Evolutionary conservation across 2,113 vertebrate species (phyloP).

Genomic region (Tricholaema leucomelas): DNA sequence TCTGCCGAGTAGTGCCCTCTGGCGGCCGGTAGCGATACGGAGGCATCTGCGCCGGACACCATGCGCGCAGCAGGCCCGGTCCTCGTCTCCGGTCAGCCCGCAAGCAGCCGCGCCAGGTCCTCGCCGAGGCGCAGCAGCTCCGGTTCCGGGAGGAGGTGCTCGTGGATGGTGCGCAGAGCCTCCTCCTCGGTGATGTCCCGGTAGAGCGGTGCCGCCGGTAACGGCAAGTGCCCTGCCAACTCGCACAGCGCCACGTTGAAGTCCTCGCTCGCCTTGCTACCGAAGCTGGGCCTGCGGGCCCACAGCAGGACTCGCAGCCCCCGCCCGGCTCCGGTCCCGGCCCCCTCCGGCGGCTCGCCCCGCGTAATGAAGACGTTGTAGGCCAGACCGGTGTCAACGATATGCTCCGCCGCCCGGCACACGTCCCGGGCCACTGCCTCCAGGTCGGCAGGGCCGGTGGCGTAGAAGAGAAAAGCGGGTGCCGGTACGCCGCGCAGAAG

Average conservation of each 20-base stretch:
- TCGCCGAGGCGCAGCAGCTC: slow-evolving; percentile 71
- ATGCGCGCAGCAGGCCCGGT: background rate
- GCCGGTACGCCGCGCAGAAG: slow-evolving; percentile 71
- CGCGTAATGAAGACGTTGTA: slow-evolving; percentile 89
- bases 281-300: slow-evolving; percentile 84
- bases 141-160: slow-evolving; percentile 75
- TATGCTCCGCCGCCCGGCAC: slow-evolving; percentile 78
- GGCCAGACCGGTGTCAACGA: slow-evolving; percentile 77
- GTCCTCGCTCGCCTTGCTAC: slow-evolving; percentile 80
- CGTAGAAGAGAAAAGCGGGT: slow-evolving; percentile 85
- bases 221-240: slow-evolving; percentile 87
- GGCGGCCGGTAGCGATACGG: background rate
- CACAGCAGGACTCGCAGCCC: slow-evolving; percentile 83
- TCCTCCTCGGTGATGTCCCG: slow-evolving; percentile 75
- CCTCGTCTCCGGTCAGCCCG: background rate
- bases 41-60: background rate
- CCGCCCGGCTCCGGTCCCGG: slow-evolving; percentile 31
- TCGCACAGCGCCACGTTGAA: slow-evolving; percentile 94
- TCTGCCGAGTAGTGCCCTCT: background rate
- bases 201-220: slow-evolving; percentile 81
- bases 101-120: slow-evolving; percentile 71
- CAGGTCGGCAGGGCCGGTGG: slow-evolving; percentile 36
- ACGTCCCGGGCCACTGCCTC: slow-evolving; percentile 60
- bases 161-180: slow-evolving; percentile 73
- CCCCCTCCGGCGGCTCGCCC: slow-evolving; percentile 72